Evolutionary conservation across 1,140 invertebrate genomes (phyloP), one percentile per base, ranked within the genome.

Genomic region (Drosophila tristis): DNA sequence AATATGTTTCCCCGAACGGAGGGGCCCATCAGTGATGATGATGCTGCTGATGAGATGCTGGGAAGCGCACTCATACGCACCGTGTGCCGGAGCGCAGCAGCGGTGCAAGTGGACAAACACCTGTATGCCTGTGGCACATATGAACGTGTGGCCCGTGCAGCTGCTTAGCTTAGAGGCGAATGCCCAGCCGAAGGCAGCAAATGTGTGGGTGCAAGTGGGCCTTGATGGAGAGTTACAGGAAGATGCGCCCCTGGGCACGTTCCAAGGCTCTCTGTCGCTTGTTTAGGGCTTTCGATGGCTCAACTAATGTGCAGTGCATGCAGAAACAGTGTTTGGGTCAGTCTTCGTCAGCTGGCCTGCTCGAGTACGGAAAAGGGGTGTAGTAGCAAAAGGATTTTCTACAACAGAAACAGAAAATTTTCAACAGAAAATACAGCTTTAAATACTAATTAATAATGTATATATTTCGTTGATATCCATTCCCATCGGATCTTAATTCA

Each of bases 121-220:
- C 7, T 47, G 13, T 20, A 39, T 42, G 2, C 50, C 13, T 55
- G 23, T 51, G 13, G 5, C 16, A 35, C 26, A 43, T 56, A 45
- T 49, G 73, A 70, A 87, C 82, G 82, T 87, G 82, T 87, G 72
- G 44, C 16, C 13, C 45, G 29, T 63, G 48, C 84, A 76, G 73
- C 63, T 72, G 29, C 25, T 72, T 63, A 73, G 79, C 84, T 87
- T 89, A 84, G n/a, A 48, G 31, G 25, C 35, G 2, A 42, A 48
- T 44, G 39, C 5, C 4, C 3, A 8, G 5, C 13, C 9, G 8
- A 16, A 8, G 50, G 35, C 11, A 23, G 39, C 13, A 9, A 39
- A 16, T 7, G 13, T 25, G 5, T 44, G 16, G 11, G 16, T 26
- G 29, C 26, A 55, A 45, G 1, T 63, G 42, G 45, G 20, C 35